Evolutionary conservation across 2,888 invertebrate genomes (phyloP).

Genomic region (Anticlea derivata): DNA sequence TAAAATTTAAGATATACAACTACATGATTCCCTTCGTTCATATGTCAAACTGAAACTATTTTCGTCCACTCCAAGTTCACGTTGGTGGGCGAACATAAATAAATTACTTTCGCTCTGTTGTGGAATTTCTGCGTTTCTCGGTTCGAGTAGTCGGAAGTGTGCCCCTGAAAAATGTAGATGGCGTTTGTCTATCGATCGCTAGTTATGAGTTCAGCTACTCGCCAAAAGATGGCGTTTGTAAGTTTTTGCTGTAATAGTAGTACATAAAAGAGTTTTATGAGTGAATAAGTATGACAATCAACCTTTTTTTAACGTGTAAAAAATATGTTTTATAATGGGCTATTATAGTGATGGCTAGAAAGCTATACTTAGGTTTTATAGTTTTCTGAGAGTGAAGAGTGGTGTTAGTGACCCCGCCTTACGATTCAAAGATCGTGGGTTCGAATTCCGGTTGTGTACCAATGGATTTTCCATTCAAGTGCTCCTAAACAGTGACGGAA

Average conservation of each 20-base stretch:
- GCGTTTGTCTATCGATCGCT: slow-evolving; percentile 37
- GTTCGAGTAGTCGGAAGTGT: slow-evolving; percentile 25
- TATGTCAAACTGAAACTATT: slow-evolving; percentile 82
- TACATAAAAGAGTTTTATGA: too few species aligned
- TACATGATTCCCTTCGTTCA: slow-evolving; percentile 77
- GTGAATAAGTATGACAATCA: too few species aligned
- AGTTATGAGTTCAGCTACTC: slow-evolving; percentile 3
- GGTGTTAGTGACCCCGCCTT: too few species aligned
- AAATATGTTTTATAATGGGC: too few species aligned
- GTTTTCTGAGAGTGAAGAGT: too few species aligned
- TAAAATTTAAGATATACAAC: slow-evolving; percentile 76
- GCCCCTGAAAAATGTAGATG: slow-evolving; percentile 44
- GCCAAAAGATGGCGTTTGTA: slow-evolving; percentile 40
- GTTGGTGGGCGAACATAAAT: slow-evolving; percentile 66
- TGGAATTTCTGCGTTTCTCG: slow-evolving; percentile 35
- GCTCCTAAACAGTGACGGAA: too few species aligned
- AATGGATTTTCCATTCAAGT: too few species aligned
- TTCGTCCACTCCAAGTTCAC: slow-evolving; percentile 77
- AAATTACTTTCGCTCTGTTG: slow-evolving; percentile 33
- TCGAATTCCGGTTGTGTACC: too few species aligned
- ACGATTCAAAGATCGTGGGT: too few species aligned
- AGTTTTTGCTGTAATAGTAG: neutral
- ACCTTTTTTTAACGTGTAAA: too few species aligned
- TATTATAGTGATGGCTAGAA: too few species aligned
- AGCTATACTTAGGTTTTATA: too few species aligned